Percentiles rank a stretch among this genome's conserved stretches.
Conservation (phyloP, 2,113 vertebrate species). For the Tringa solitaria region DNA sequence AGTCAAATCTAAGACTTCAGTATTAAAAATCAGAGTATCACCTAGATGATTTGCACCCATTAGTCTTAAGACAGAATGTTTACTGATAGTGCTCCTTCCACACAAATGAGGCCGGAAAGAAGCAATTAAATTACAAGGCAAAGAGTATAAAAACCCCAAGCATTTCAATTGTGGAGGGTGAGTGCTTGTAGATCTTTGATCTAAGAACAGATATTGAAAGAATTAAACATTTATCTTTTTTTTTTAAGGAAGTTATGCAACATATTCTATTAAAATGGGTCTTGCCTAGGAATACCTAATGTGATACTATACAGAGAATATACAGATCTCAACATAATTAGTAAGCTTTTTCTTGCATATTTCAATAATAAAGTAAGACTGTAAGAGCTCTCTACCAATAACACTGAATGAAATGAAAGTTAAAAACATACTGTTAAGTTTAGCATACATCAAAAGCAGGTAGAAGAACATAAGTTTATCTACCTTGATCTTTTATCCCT, state of each 20-base stretch:
- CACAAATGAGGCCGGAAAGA: not conserved
- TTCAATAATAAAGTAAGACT: not conserved
- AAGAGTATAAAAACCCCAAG: not conserved
- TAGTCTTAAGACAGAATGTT: not conserved
- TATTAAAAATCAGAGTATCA: not conserved
- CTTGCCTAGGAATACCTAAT: not conserved
- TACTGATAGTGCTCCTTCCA: not conserved
- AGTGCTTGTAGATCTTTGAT: not conserved
- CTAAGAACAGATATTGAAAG: not conserved
- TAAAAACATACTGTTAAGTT: not conserved
- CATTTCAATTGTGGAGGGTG: not conserved
- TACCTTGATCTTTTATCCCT: not conserved
- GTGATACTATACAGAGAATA: not conserved
- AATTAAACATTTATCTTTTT: not conserved
- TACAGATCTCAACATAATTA: not conserved
- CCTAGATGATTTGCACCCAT: not conserved
- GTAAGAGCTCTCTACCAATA: not conserved
- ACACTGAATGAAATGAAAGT: not conserved
- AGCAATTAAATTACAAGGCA: not conserved
- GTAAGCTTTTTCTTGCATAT: not conserved
- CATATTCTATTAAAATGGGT: not conserved
- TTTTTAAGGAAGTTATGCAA: not conserved
- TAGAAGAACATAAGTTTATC: not conserved
- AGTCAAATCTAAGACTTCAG: not conserved
- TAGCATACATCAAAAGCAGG: not conserved